phyloP scores from a whole-genome alignment of 2,113 vertebrate genomes.

The Prionailurus viverrinus region DNA sequence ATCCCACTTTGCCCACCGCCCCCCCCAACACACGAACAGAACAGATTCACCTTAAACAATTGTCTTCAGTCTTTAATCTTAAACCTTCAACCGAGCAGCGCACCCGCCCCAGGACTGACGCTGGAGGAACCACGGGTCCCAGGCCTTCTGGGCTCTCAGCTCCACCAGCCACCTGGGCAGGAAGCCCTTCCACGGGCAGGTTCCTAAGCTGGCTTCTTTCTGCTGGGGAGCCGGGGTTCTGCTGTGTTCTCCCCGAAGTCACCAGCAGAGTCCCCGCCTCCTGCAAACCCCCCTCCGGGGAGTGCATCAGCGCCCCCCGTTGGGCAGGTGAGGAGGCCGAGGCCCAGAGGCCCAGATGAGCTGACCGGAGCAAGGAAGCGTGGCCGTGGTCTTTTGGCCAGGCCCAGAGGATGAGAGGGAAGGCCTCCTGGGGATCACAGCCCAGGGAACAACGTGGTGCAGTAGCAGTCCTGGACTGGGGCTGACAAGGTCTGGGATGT shows the following conservation, averaged over 20 bases:
- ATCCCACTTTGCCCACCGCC: too few species aligned
- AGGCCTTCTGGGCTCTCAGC: neutral
- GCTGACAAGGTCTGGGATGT: neutral
- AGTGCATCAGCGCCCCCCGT: fast-evolving
- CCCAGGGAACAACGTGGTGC: neutral
- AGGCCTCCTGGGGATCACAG: neutral
- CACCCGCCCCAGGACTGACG: neutral
- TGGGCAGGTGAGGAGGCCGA: neutral
- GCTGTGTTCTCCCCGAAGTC: neutral
- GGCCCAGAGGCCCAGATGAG: neutral
- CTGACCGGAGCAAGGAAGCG: neutral
- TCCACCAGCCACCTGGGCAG: neutral
- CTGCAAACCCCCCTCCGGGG: too few species aligned
- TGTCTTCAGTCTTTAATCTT: neutral
- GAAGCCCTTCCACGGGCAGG: fast-evolving
- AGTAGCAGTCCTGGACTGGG: neutral
- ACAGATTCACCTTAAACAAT: neutral
- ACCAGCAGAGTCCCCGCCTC: neutral
- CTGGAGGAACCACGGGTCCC: neutral
- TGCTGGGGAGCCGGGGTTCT: neutral
- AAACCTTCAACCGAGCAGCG: neutral
- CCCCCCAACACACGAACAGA: neutral
- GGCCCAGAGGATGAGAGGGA: neutral
- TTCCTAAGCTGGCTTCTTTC: neutral
- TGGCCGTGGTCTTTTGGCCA: too few species aligned